Evolutionary conservation across 2,113 vertebrate species (phyloP).

Genomic region (Ploceus nigricollis): DNA sequence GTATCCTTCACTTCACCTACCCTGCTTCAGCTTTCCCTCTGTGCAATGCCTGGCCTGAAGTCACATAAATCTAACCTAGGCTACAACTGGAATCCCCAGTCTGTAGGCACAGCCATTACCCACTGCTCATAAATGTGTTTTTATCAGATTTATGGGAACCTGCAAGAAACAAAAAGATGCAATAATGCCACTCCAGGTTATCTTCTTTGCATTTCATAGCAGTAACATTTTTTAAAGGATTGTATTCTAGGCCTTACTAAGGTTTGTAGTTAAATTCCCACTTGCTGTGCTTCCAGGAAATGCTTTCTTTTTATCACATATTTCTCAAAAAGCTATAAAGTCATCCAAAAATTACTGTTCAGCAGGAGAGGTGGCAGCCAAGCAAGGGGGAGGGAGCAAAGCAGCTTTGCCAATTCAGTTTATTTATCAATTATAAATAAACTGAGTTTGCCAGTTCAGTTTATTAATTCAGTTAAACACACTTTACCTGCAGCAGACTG

Average conservation of each 20-base stretch:
- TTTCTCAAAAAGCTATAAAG: not conserved
- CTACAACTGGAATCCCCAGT: not conserved
- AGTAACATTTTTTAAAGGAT: not conserved
- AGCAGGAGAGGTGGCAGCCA: not conserved
- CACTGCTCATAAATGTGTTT: not conserved
- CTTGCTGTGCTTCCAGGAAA: not conserved
- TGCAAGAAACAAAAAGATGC: not conserved
- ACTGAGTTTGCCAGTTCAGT: not conserved
- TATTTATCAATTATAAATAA: not conserved
- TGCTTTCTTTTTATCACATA: not conserved
- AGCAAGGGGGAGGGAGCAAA: not conserved
- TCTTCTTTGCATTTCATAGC: not conserved
- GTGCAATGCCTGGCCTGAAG: not conserved
- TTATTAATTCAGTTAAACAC: not conserved
- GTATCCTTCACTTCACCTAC: not conserved
- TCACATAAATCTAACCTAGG: not conserved
- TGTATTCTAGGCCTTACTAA: not conserved
- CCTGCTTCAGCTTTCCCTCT: not conserved
- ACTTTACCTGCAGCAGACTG: not conserved
- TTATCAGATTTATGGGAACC: not conserved
- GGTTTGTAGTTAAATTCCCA: not conserved
- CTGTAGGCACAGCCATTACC: not conserved
- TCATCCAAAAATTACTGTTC: not conserved
- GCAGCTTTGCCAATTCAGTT: not conserved
- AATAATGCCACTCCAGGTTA: not conserved